Evolutionary conservation across 64 coral and sea anemone species (phyloP).

Genomic region (Astreopora myriophthalma): DNA sequence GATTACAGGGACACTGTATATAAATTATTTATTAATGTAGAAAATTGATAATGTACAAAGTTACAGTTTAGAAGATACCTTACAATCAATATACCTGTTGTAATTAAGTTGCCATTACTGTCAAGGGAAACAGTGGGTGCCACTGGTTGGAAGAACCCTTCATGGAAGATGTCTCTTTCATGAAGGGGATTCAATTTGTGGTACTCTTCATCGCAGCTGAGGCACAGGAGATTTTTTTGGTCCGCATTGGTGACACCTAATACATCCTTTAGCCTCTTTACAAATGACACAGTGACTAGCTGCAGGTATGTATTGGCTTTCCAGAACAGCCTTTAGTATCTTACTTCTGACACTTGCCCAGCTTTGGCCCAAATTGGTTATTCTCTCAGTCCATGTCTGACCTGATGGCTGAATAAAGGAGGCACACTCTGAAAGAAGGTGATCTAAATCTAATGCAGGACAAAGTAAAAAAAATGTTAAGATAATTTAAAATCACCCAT

Average conservation of each 20-base stretch:
- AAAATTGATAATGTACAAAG: neutral
- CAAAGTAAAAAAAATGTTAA: neutral
- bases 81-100: neutral
- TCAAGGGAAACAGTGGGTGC: conserved; percentile 25
- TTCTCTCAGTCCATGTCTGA: neutral
- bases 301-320: neutral
- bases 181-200: conserved; percentile 22
- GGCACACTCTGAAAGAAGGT: neutral
- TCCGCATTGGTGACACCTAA: neutral
- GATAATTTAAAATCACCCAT: no score
- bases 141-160: conserved; percentile 37
- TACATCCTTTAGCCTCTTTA: neutral
- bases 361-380: neutral
- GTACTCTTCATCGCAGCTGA: neutral
- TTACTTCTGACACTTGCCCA: neutral
- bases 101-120: conserved; percentile 17
- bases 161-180: conserved; percentile 43
- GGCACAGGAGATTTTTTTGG: conserved; percentile 7
- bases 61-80: neutral
- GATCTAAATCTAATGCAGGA: neutral
- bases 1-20: no score
- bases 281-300: neutral
- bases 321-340: neutral
- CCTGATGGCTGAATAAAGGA: neutral
- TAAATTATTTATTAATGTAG: no score